Evolutionary conservation across 2,797 vertebrate species (phyloP).

Genomic region (Poeciliopsis infans): DNA sequence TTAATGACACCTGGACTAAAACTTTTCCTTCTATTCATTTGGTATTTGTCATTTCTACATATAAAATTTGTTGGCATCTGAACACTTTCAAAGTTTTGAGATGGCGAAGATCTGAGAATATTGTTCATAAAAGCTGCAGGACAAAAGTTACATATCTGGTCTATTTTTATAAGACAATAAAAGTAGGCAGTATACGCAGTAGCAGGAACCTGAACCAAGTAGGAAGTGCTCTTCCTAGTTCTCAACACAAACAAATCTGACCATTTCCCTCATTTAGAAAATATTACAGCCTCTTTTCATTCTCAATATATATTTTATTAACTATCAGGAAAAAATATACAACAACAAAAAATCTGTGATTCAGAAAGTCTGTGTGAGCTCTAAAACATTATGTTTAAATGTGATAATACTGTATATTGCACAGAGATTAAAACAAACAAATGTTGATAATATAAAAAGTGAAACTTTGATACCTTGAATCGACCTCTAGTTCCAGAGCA

Average conservation of each 20-base stretch:
- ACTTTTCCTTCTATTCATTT: neutral
- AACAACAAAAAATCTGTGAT: neutral
- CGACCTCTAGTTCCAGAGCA: slow-evolving; percentile 80
- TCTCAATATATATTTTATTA: too few relatives aligned
- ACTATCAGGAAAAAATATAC: too few relatives aligned
- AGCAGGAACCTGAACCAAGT: neutral
- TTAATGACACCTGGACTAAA: neutral
- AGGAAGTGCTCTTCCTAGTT: neutral
- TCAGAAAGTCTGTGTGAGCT: neutral
- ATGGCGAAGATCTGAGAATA: neutral
- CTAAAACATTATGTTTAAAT: neutral
- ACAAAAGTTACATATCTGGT: neutral
- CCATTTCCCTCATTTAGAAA: too few relatives aligned
- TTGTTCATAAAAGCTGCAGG: neutral
- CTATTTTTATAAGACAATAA: neutral
- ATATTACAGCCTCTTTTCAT: too few relatives aligned
- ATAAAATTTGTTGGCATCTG: neutral
- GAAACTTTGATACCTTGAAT: slow-evolving; percentile 69
- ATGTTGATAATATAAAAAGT: neutral
- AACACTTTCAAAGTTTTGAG: neutral
- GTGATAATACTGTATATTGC: neutral
- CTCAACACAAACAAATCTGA: neutral
- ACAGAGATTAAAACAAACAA: neutral
- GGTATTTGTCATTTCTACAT: neutral
- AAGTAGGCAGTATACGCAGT: neutral